A percentile compares a stretch with the other conserved stretches of the same genome.
Conservation (phyloP, 2,113 vertebrate species). For the Leiothrix lutea region DNA sequence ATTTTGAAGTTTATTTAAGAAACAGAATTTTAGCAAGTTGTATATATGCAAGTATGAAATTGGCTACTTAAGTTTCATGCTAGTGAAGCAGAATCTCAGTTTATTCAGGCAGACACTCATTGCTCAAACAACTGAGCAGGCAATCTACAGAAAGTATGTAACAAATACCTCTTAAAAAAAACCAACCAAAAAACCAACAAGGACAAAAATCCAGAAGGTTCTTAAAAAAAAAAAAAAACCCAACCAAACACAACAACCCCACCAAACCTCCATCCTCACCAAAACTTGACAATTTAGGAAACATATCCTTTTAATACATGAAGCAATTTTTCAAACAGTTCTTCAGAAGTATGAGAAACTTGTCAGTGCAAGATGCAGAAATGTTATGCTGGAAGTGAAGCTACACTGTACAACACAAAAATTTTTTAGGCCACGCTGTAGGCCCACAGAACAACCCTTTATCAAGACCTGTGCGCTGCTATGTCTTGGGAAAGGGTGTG, state of each 20-base stretch:
- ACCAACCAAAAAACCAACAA: fast-evolving
- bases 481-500: background rate
- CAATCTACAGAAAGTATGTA: background rate
- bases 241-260: background rate
- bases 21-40: background rate
- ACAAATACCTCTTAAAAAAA: background rate
- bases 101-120: background rate
- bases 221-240: background rate
- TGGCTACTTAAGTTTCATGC: background rate
- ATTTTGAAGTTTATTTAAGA: background rate
- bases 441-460: background rate
- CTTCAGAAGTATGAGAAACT: background rate
- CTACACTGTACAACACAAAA: background rate
- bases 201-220: background rate
- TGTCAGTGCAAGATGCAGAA: background rate
- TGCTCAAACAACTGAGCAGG: background rate
- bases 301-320: background rate
- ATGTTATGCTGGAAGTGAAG: background rate
- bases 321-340: background rate
- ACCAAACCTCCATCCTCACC: background rate
- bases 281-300: background rate
- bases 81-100: background rate
- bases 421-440: background rate
- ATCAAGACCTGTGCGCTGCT: fast-evolving
- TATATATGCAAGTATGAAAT: background rate